Base-by-base conservation (phyloP, 2,888 invertebrate genomes). In the Apamea anceps region DNA sequence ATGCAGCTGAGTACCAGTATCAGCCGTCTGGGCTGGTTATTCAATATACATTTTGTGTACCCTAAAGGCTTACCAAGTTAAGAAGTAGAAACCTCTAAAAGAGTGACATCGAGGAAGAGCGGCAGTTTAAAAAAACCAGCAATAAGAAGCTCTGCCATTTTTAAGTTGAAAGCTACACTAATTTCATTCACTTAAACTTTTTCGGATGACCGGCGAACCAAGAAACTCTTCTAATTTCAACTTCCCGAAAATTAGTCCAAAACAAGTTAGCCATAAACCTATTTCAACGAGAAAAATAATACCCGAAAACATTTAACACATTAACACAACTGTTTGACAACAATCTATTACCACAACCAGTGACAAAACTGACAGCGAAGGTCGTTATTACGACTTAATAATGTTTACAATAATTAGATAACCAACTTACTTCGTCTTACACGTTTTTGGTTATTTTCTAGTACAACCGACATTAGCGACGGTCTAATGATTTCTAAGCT, bases 341-440 rank as follows among this genome's bases (percentile, higher is more conserved):
- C 65, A 45, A 66, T 86, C 66, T 70, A 73, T 86, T 67, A 86
- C n/a, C n/a, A 71, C 60, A 32, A 32, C 25, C 37, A 60, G 18
- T 72, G 72, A 18, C 37, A 37, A 37, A 78, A 72, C 32, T 72
- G 84, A 84, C 84, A 84, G 21, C 18, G 7, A 84, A 87, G 85
- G 75, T 77, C 75, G 57, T 2, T 6, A 12, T 60, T 77, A 66
- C 42, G 66, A 71, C 48, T 75, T 66, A 71, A 74, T 78, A 81
- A 86, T 87, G 87, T 89, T 87, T 84, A 84, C 88, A 87, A 79
- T 84, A 78, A 88, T 89, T 82, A 87, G 86, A 81, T 89, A 87
- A 89, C 81, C n/a, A 72, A 72, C 37, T 57, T n/a, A n/a, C 70
- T 12, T 18, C 37, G 6, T 37, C 63, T 77, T 72, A 81, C 65